Evolutionary conservation across 2,113 vertebrate species (phyloP).

Genomic region (Indicator maculatus): DNA sequence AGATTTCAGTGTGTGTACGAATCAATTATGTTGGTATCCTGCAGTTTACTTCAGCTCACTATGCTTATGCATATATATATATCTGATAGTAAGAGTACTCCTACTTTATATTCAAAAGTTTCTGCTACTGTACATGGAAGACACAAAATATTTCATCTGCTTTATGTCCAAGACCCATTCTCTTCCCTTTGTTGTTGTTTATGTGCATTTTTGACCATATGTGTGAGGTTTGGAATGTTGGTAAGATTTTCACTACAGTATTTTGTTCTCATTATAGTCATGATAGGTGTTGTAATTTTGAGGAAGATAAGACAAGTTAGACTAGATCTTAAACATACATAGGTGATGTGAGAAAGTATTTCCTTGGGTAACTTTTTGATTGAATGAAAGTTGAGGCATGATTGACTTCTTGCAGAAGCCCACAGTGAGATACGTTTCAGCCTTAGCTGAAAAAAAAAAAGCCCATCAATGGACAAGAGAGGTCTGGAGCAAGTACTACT

Average conservation of each 20-base stretch:
- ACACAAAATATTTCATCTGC: not conserved
- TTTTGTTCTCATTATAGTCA: not conserved
- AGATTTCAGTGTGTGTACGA: not conserved
- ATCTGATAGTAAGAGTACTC: not conserved
- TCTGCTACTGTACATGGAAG: not conserved
- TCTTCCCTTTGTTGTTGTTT: not conserved
- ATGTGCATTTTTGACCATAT: not conserved
- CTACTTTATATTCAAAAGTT: not conserved
- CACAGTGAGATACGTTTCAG: not conserved
- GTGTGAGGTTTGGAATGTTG: not conserved
- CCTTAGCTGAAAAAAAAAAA: not conserved
- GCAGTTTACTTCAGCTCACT: not conserved
- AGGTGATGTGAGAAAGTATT: not conserved
- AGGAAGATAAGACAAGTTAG: not conserved
- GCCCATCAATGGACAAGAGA: not conserved
- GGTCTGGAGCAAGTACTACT: not conserved
- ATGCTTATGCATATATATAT: fast-evolving
- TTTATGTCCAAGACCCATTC: not conserved
- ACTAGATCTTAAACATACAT: not conserved
- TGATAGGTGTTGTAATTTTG: not conserved
- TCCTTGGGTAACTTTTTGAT: not conserved
- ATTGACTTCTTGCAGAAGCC: not conserved
- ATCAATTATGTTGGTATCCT: not conserved
- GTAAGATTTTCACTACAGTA: not conserved
- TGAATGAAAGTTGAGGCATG: not conserved